Percentiles rank a stretch among this genome's conserved stretches.
These are phyloP conservation scores for Thymelicus lineola DNA, from an alignment of 2,888 invertebrate genomes.

Conservation along the genomic window DNA sequence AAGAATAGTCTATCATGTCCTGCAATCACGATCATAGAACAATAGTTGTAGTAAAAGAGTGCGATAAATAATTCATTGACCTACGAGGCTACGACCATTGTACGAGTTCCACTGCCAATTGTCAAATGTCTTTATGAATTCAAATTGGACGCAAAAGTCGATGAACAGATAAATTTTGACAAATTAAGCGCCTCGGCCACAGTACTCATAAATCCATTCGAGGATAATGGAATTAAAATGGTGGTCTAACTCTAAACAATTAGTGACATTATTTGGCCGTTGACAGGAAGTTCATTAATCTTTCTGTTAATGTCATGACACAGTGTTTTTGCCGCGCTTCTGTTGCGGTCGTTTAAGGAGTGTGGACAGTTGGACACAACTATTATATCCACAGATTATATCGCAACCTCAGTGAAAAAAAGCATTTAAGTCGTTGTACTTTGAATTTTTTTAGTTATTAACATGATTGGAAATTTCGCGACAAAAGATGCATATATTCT, in stretches of 20 bases:
- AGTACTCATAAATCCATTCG: slow-evolving; percentile 30
- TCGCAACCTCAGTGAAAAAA: too few species aligned
- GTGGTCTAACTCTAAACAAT: slow-evolving; percentile 19
- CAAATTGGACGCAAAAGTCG: slow-evolving; percentile 21
- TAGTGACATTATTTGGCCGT: slow-evolving; percentile 31
- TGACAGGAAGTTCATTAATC: slow-evolving; percentile 31
- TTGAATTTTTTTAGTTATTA: too few species aligned
- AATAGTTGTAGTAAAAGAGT: too few species aligned
- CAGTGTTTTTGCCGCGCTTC: slow-evolving; percentile 15
- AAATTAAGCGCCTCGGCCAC: slow-evolving; percentile 20
- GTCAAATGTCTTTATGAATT: slow-evolving; percentile 16
- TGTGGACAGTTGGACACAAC: slow-evolving; percentile 29
- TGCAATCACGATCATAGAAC: too few species aligned
- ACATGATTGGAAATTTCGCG: too few species aligned
- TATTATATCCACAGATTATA: too few species aligned
- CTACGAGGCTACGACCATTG: too few species aligned
- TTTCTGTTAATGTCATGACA: slow-evolving; percentile 16
- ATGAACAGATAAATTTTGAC: slow-evolving; percentile 35
- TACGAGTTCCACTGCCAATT: neutral
- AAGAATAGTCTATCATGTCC: too few species aligned
- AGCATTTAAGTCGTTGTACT: too few species aligned
- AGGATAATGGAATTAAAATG: slow-evolving; percentile 33
- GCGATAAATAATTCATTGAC: too few species aligned
- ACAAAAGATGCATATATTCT: too few species aligned
- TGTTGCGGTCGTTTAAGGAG: slow-evolving; percentile 26